Percentiles rank a stretch among this genome's conserved stretches.
These are phyloP conservation scores for Catocala nupta DNA, from an alignment of 2,888 invertebrate species.

Conservation along the genomic window DNA sequence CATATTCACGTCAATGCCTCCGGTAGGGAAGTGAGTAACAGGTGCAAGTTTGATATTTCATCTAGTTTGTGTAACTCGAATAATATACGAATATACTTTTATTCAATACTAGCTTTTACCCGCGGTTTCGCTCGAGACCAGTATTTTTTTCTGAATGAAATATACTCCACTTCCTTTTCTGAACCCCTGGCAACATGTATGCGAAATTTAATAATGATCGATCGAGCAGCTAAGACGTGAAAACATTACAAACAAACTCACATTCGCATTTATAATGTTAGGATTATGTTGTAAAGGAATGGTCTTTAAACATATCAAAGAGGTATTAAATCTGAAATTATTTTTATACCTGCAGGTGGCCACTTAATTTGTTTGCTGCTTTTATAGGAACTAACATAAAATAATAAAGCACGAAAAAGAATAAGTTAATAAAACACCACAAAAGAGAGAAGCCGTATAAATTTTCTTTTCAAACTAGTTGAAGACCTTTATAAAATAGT, in stretches of 20 bases:
- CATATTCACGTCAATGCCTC: slow-evolving; percentile 20
- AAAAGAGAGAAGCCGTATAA: slow-evolving; percentile 27
- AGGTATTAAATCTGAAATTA: background rate
- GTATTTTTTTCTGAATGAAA: too few species aligned
- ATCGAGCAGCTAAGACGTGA: too few species aligned
- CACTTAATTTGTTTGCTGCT: slow-evolving; percentile 31
- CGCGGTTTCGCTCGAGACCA: too few species aligned
- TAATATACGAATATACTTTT: slow-evolving; percentile 3
- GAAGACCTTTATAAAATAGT: slow-evolving; percentile 23
- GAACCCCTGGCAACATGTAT: too few species aligned
- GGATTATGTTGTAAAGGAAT: slow-evolving; percentile 3
- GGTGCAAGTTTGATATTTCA: slow-evolving; percentile 49
- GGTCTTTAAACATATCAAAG: slow-evolving; percentile 2
- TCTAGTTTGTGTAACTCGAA: slow-evolving; percentile 17
- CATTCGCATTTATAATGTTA: too few species aligned
- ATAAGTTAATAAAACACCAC: slow-evolving; percentile 24
- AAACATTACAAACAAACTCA: too few species aligned
- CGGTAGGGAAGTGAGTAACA: slow-evolving; percentile 31
- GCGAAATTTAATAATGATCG: too few species aligned
- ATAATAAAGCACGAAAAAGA: slow-evolving; percentile 27
- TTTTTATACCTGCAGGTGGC: slow-evolving; percentile 37
- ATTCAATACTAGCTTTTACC: too few species aligned
- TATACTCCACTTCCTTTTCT: too few species aligned
- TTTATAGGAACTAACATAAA: slow-evolving; percentile 34
- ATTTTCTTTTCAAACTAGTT: slow-evolving; percentile 31